Conservation (phyloP, 2,888 invertebrate species). For the Galerucella calmariensis region DNA sequence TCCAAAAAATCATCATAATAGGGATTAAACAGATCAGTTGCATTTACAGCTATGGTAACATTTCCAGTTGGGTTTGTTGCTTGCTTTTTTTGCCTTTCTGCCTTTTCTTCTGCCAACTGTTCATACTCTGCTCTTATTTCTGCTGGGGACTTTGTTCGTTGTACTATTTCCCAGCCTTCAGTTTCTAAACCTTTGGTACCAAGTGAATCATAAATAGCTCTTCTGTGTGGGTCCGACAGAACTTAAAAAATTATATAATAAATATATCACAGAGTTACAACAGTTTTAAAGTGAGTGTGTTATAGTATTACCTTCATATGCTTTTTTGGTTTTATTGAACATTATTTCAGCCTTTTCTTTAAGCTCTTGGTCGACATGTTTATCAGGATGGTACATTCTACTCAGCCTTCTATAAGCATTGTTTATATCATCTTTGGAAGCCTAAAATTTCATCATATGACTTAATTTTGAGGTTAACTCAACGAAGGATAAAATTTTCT, state of each 20-base stretch:
- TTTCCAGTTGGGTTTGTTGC: slow-evolving; percentile 92
- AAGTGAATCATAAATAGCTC: slow-evolving; percentile 92
- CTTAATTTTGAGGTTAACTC: slow-evolving; percentile 43
- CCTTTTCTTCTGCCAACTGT: slow-evolving; percentile 83
- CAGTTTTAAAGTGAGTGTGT: not conserved
- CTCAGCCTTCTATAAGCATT: slow-evolving; percentile 93
- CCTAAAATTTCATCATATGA: slow-evolving; percentile 70
- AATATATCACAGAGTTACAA: not conserved
- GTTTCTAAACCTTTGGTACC: slow-evolving; percentile 93
- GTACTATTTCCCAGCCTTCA: slow-evolving; percentile 95
- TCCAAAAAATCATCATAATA: slow-evolving; percentile 75
- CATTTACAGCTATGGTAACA: slow-evolving; percentile 88
- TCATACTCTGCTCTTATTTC: slow-evolving; percentile 98
- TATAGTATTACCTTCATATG: slow-evolving; percentile 81
- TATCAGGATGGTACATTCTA: slow-evolving; percentile 96
- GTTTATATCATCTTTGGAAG: slow-evolving; percentile 90
- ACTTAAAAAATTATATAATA: slow-evolving; percentile 68
- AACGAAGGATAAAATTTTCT: slow-evolving; percentile 11
- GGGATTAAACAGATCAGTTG: slow-evolving; percentile 92
- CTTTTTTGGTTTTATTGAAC: slow-evolving; percentile 92
- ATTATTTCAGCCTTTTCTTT: slow-evolving; percentile 91
- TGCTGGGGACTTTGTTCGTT: slow-evolving; percentile 89
- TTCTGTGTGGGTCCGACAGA: slow-evolving; percentile 89
- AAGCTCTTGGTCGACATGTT: slow-evolving; percentile 84
- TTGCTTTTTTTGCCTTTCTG: slow-evolving; percentile 88